phyloP scores from a whole-genome alignment of 2,797 vertebrate genomes.

The Eutrigla gurnardus region DNA sequence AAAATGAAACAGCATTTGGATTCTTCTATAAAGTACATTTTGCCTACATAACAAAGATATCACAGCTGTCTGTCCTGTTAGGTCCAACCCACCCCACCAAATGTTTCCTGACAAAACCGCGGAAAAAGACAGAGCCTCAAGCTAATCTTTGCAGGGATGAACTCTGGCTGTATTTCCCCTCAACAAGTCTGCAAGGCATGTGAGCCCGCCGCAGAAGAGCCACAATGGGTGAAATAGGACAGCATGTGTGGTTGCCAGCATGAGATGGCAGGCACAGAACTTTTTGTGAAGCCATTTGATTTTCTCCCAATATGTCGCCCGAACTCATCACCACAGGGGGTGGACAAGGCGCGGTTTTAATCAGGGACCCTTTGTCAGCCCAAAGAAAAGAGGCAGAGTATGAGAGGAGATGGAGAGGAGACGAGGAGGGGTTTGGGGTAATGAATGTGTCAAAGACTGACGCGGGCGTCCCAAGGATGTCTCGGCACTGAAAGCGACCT shows the following conservation, averaged over 20 bases:
- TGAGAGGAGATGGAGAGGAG: constrained; percentile 51
- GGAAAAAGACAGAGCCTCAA: constrained; percentile 18
- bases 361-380: constrained; percentile 65
- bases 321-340: constrained; percentile 54
- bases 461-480: constrained; percentile 45
- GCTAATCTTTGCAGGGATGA: constrained; percentile 27
- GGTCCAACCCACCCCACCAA: constrained; percentile 3
- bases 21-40: constrained; percentile 25
- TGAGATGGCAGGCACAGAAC: constrained; percentile 34
- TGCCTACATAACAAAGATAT: neutral
- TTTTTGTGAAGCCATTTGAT: constrained; percentile 58
- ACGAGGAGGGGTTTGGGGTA: constrained; percentile 44
- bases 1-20: constrained; percentile 10
- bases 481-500: constrained; percentile 58
- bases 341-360: constrained; percentile 64
- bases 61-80: neutral
- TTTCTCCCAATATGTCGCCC: constrained; percentile 41
- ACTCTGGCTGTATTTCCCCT: constrained; percentile 39
- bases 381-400: constrained; percentile 47
- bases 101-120: constrained; percentile 35
- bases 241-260: constrained; percentile 29
- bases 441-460: constrained; percentile 67
- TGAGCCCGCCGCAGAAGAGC: constrained; percentile 15
- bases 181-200: constrained; percentile 15
- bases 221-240: constrained; percentile 45